Evolutionary conservation across 2,113 vertebrate genomes (phyloP), one percentile per base, ranked within the genome.

Genomic region (Zosterops borbonicus): DNA sequence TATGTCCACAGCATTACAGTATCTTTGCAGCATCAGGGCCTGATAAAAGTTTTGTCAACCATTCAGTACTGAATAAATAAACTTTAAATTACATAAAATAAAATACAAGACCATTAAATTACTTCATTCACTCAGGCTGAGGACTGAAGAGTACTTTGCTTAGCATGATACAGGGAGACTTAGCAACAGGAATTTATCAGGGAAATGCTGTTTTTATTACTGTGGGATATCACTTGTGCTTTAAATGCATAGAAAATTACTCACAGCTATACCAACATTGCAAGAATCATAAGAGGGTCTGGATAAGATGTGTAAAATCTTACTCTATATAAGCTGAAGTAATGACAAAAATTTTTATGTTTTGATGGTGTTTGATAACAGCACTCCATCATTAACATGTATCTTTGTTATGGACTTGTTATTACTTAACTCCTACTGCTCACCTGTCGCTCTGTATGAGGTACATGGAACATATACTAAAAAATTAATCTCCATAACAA

Each of bases 381-480:
- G 50, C 41, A 69, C 21, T 63, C 52, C 35, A 31, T 58, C 52
- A 24, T n/a, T 76, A 76, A 25, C 21, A 42, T 9, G 31, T 65
- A 73, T 67, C 64, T 68, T 74, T 92, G 41, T 90, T 44, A 68
- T 1, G 3, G 60, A 83, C 62, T 83, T 89, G 53, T 4, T 55
- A 87, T 39, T 41, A 39, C 69, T 46, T 68, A 75, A 93, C 92
- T 93, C 82, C 78, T 75, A 95, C 83, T 77, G 50, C 71, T 79
- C 87, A 95, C 89, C 87, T 96, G 76, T 87, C 42, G 77, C 59
- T 77, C 27, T 68, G 31, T 37, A 41, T 46, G 56, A 89, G 29
- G 62, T 63, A 78, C 19, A 68, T 13, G 47, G 44, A 90, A 86
- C 8, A 71, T 21, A 82, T 2, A 86, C 41, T 69, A 92, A 83